A percentile compares a stretch with the other conserved stretches of the same genome.
phyloP scores from a whole-genome alignment of 2,888 invertebrate genomes.

The Aphodius sticticus region DNA sequence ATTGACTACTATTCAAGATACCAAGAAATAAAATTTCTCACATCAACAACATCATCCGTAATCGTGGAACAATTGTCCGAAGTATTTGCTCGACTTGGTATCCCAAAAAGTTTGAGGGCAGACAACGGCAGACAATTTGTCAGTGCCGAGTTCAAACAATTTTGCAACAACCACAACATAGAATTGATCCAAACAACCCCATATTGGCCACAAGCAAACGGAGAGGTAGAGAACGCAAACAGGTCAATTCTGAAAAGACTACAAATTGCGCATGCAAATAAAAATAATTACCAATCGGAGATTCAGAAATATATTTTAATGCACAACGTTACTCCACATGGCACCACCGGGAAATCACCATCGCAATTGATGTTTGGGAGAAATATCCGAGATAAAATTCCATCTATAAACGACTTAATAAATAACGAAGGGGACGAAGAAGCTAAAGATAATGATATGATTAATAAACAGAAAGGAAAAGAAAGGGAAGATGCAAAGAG shows the following conservation, averaged over 20 bases:
- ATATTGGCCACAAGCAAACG: slow-evolving; percentile 41
- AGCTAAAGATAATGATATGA: slow-evolving; percentile 40
- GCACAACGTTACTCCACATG: slow-evolving; percentile 47
- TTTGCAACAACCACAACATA: slow-evolving; percentile 34
- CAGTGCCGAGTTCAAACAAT: slow-evolving; percentile 39
- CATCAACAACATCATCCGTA: slow-evolving; percentile 31
- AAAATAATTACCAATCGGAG: slow-evolving; percentile 39
- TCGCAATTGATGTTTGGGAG: slow-evolving; percentile 44
- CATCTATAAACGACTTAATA: too few species aligned
- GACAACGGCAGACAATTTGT: slow-evolving; percentile 40
- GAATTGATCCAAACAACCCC: slow-evolving; percentile 36
- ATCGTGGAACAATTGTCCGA: slow-evolving; percentile 22
- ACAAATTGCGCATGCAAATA: slow-evolving; percentile 13
- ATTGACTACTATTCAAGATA: slow-evolving; percentile 38
- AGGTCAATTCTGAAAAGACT: slow-evolving; percentile 28
- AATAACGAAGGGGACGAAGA: slow-evolving; percentile 40
- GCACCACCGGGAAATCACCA: slow-evolving; percentile 47
- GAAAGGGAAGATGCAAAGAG: slow-evolving; percentile 42
- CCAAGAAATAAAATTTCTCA: slow-evolving; percentile 35
- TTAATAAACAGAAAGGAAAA: slow-evolving; percentile 45
- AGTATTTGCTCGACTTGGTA: slow-evolving; percentile 37
- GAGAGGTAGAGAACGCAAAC: slow-evolving; percentile 47
- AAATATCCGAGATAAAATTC: too few species aligned
- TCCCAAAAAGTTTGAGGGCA: slow-evolving; percentile 36
- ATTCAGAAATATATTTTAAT: slow-evolving; percentile 40